Conservation (phyloP, 2,797 vertebrate genomes). For the Urosaurus nigricauda region DNA sequence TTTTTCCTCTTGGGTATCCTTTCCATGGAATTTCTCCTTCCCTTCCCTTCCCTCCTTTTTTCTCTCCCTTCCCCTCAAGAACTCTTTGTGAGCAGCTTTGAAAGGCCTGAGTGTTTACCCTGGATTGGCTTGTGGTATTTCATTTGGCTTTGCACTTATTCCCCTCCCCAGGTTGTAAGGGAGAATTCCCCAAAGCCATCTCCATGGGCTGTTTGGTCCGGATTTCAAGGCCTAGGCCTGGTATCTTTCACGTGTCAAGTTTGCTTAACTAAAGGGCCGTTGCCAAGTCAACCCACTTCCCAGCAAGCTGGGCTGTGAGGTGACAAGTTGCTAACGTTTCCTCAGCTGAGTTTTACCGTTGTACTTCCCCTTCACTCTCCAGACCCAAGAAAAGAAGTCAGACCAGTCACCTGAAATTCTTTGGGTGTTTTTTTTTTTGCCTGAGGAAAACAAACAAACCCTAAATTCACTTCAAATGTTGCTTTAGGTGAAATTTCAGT, state of each 20-base stretch:
- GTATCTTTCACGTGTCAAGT: conserved; percentile 26
- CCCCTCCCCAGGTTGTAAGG: neutral
- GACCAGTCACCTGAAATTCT: neutral
- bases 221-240: conserved; percentile 33
- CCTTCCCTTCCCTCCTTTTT: neutral
- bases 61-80: conserved; percentile 12
- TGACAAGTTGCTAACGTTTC: conserved; percentile 26
- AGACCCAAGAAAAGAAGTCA: neutral
- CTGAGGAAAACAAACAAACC: neutral
- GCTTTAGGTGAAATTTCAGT: neutral
- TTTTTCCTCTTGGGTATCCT: accelerated
- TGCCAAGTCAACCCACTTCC: neutral
- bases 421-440: neutral
- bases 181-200: conserved; percentile 19
- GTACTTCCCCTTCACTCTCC: neutral
- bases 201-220: neutral
- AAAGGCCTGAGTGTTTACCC: conserved; percentile 36
- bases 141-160: neutral
- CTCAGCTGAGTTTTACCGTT: neutral
- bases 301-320: conserved; percentile 7
- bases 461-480: neutral
- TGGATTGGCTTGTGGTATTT: neutral
- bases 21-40: conserved; percentile 19
- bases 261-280: neutral
- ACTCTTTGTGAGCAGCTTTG: conserved; percentile 24